Evolutionary conservation across 1,140 invertebrate species (phyloP), one percentile per base, ranked within the genome.

Genomic region (Meteorus sp.): DNA sequence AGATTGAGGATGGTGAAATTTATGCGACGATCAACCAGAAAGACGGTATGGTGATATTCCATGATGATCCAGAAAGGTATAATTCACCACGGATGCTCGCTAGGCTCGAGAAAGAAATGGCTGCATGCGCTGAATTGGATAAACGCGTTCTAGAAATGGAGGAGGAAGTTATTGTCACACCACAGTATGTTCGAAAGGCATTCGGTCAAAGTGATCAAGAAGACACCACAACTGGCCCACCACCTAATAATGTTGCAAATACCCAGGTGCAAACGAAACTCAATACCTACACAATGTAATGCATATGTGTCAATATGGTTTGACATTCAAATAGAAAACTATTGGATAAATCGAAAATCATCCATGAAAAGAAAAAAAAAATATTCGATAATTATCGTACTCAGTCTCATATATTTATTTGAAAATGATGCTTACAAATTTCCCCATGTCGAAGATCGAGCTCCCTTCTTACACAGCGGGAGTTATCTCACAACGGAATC

Each of bases 1-100:
- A 97, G 95, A 98, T 99, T 68, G 93, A 97, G 82, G 93, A 97
- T 80, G 91, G 92, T 50, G 94, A 98, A 83, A 98, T 99, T 64
- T 97, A 91, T 84, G 96, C 95, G 0, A 92, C 91, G 61, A 98
- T 99, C 51, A 97, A 98, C 82, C 94, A 98, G 80, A 95, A 95
- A 78, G 95, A 98, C 81, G 95, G 95, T 8, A 99, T 98, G 95
- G 95, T 99, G 11, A 83, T 94, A 20, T 98, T 99, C 74, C 88
- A 94, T 62, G 95, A 98, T 75, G 94, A 94, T 82, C 94, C 95
- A 25, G 94, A 98, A 75, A 96, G 95, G 74, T 97, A 94, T 73
- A 91, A 96, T 65, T 92, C 90, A 55, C 89, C 92, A 0, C 83
- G 85, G 59, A 95, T 96, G 83, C 83, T 98, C 62, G 86, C 89